phyloP scores from a whole-genome alignment of 2,113 vertebrate genomes.

The Nerophis ophidion region DNA sequence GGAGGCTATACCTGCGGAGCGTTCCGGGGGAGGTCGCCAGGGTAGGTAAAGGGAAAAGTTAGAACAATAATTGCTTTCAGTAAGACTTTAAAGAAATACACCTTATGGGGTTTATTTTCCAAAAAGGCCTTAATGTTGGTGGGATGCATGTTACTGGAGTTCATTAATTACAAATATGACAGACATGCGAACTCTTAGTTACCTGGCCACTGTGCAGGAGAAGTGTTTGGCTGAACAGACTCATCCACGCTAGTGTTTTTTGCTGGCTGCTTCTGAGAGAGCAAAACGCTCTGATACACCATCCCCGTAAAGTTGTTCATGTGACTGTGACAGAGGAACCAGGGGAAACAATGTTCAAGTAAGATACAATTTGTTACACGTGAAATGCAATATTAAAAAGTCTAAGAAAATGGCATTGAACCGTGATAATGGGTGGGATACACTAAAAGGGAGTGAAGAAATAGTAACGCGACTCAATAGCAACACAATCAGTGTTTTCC shows the following conservation, averaged over 20 bases:
- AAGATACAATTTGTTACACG: neutral
- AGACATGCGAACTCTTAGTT: constrained; percentile 23
- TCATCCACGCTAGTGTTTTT: constrained; percentile 83
- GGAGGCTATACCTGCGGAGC: constrained; percentile 74
- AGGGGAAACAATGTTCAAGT: constrained; percentile 3
- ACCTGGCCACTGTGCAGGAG: constrained; percentile 96
- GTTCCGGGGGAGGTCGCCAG: neutral
- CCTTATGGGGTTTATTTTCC: neutral
- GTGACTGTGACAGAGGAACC: constrained; percentile 70
- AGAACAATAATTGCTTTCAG: neutral
- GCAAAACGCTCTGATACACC: constrained; percentile 87
- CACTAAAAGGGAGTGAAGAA: constrained; percentile 1
- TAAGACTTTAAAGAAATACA: neutral
- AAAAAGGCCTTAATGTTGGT: neutral
- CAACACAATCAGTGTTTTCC: no score
- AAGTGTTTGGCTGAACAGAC: constrained; percentile 85
- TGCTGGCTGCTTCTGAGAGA: constrained; percentile 77
- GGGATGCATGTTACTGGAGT: neutral
- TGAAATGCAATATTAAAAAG: neutral
- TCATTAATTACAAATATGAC: neutral
- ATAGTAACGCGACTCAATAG: no score
- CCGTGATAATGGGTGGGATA: constrained; percentile 14
- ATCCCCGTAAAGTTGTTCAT: constrained; percentile 91
- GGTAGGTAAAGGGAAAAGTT: neutral
- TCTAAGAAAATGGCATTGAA: constrained; percentile 3